phyloP scores from a whole-genome alignment of 1,140 invertebrate species.

The Hestina assimilis region DNA sequence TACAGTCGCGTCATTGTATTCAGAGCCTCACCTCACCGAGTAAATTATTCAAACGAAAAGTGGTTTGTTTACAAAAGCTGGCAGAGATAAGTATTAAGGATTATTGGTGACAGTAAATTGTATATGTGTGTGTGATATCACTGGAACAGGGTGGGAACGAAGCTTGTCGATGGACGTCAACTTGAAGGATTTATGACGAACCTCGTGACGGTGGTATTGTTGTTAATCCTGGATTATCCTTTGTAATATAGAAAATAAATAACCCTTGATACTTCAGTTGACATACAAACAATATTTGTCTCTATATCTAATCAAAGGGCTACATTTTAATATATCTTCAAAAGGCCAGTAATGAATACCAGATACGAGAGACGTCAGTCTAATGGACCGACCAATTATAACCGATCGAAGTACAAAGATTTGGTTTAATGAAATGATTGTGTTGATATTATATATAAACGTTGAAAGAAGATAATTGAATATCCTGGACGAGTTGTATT shows the following conservation, averaged over 20 bases:
- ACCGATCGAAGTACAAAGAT: conserved; percentile 60
- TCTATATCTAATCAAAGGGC: not conserved
- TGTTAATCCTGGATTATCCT: conserved; percentile 66
- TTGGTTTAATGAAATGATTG: conserved; percentile 75
- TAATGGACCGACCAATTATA: conserved; percentile 60
- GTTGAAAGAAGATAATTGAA: conserved; percentile 76
- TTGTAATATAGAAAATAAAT: conserved; percentile 33
- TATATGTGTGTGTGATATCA: conserved; percentile 40
- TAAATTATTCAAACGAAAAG: conserved; percentile 72
- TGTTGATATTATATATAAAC: conserved; percentile 69
- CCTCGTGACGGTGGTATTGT: conserved; percentile 60
- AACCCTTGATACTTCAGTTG: not conserved
- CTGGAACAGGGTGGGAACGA: conserved; percentile 35
- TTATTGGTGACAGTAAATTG: conserved; percentile 44
- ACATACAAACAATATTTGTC: not conserved
- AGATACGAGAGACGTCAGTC: conserved; percentile 33
- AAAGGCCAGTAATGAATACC: not conserved
- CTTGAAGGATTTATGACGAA: conserved; percentile 68
- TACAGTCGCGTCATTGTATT: conserved; percentile 71
- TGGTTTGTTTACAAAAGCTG: conserved; percentile 67
- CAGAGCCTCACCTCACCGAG: conserved; percentile 59
- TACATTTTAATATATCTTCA: not conserved
- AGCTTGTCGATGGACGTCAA: conserved; percentile 52
- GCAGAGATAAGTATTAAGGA: conserved; percentile 53
- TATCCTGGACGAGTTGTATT: conserved; percentile 60